phyloP scores from a whole-genome alignment of 2,113 vertebrate species.

The Bungarus multicinctus region DNA sequence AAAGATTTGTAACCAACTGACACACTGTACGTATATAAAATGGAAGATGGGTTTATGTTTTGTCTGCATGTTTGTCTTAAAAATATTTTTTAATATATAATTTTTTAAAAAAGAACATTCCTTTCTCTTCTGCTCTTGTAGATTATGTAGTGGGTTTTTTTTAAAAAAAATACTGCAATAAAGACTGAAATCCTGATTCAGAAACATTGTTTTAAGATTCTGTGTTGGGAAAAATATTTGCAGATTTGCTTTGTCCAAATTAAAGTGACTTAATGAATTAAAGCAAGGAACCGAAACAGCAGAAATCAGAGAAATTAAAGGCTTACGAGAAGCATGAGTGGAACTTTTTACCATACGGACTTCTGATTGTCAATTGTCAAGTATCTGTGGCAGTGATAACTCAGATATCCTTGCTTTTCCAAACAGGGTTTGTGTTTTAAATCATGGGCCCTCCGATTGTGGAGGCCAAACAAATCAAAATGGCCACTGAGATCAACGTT shows the following conservation, averaged over 20 bases:
- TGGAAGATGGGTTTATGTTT: too few relatives aligned
- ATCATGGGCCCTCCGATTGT: background rate
- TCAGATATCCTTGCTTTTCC: background rate
- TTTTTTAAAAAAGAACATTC: too few relatives aligned
- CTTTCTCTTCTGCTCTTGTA: background rate
- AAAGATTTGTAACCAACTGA: too few relatives aligned
- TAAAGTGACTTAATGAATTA: background rate
- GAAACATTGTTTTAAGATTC: background rate
- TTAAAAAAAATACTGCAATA: background rate
- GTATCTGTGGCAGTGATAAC: background rate
- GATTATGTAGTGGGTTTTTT: background rate
- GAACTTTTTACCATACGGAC: background rate
- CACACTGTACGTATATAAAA: too few relatives aligned
- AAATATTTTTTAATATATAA: too few relatives aligned
- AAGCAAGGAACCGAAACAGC: background rate
- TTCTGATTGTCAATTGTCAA: background rate
- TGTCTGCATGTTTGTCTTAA: too few relatives aligned
- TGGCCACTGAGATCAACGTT: background rate
- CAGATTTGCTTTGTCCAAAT: background rate
- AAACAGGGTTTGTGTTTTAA: background rate
- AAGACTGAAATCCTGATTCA: background rate
- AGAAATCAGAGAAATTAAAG: background rate
- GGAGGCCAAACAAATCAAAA: background rate
- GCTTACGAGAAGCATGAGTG: background rate
- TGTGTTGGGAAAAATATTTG: background rate